Conservation (phyloP, 2,797 vertebrate genomes). For the Taeniopygia guttata region DNA sequence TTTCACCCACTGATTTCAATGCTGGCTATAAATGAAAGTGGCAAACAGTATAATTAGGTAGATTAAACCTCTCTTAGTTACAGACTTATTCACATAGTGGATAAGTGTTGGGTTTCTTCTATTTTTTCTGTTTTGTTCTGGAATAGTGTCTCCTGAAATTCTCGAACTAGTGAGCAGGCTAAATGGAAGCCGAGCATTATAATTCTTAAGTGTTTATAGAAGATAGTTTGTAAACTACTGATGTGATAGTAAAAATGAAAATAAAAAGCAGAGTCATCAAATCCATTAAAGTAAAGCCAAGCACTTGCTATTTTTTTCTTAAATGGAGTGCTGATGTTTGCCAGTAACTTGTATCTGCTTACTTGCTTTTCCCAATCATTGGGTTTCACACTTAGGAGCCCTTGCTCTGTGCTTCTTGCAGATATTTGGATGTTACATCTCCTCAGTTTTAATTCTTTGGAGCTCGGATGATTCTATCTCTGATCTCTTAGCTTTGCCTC, state of each 20-base stretch:
- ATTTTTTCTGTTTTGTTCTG: neutral
- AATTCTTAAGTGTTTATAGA: neutral
- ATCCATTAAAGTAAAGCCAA: neutral
- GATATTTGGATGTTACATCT: neutral
- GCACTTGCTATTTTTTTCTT: neutral
- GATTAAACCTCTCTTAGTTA: constrained; percentile 21
- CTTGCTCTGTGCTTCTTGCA: neutral
- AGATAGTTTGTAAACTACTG: neutral
- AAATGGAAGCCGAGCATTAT: neutral
- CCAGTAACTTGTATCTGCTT: neutral
- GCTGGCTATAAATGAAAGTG: neutral
- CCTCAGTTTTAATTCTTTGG: neutral
- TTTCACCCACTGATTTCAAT: neutral
- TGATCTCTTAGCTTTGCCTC: neutral
- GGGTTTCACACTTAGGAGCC: neutral
- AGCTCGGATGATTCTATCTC: neutral
- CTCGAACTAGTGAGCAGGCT: neutral
- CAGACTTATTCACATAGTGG: neutral
- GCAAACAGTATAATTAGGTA: neutral
- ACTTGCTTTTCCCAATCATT: neutral
- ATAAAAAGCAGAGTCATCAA: neutral
- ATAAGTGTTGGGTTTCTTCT: neutral
- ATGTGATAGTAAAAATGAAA: neutral
- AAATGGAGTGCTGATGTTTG: neutral
- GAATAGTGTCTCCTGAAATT: neutral